Percentiles rank a stretch among this genome's conserved stretches.
Evolutionary conservation across 2,797 vertebrate genomes (phyloP).

Genomic region (Malacoraja senta): DNA sequence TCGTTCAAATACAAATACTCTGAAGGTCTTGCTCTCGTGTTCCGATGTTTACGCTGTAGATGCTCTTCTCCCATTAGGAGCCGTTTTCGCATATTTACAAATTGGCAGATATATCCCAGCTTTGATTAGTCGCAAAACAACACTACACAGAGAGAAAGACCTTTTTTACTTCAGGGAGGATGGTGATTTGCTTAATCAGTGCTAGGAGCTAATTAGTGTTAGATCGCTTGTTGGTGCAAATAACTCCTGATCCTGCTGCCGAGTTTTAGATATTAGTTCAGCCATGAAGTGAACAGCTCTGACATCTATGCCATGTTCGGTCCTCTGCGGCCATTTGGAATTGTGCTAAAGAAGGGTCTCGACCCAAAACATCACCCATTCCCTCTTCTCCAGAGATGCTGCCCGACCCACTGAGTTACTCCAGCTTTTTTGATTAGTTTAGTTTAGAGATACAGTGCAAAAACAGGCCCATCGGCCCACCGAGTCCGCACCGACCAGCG

Average conservation of each 20-base stretch:
- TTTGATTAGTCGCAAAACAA: background rate
- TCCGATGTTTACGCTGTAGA: background rate
- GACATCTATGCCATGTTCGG: background rate
- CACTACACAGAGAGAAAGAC: background rate
- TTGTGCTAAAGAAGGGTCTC: background rate
- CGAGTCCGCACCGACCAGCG: no score
- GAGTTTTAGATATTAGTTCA: background rate
- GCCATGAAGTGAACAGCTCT: background rate
- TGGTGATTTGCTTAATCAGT: background rate
- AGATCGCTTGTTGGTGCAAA: background rate
- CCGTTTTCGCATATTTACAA: background rate
- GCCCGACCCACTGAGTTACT: no score
- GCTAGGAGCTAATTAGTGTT: background rate
- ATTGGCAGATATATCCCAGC: background rate
- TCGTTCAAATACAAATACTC: background rate
- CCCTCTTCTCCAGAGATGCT: no score
- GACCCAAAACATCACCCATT: no score
- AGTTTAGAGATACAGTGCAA: no score
- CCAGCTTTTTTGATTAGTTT: no score
- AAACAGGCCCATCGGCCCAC: no score
- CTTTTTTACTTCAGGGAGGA: background rate
- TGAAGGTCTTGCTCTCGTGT: background rate
- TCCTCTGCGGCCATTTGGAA: background rate
- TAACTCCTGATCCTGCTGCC: background rate
- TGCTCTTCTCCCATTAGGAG: background rate